Conservation (phyloP, 2,888 invertebrate species). For the Caradrina kadenii region DNA sequence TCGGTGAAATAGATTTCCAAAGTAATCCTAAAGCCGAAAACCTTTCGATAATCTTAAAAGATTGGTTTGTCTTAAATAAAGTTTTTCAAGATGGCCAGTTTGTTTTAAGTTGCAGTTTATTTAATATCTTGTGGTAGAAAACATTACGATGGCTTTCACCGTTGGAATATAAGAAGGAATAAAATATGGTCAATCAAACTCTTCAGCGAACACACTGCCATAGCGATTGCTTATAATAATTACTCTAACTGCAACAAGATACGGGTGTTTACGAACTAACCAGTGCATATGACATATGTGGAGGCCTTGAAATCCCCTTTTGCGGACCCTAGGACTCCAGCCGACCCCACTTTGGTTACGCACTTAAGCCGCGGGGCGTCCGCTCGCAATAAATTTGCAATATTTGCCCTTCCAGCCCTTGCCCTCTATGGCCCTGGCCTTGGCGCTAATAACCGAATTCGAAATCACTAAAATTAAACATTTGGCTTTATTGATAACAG, state of each 20-base stretch:
- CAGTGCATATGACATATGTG: slow-evolving; percentile 32
- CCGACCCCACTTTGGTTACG: slow-evolving; percentile 50
- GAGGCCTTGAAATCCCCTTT: slow-evolving; percentile 5
- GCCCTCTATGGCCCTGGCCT: slow-evolving; percentile 20
- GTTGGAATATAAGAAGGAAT: too few species aligned
- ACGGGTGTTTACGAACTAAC: background rate
- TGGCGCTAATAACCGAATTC: slow-evolving; percentile 21
- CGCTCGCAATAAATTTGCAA: slow-evolving; percentile 56
- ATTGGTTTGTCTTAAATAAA: too few species aligned
- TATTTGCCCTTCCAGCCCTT: slow-evolving; percentile 23
- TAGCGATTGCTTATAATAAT: background rate
- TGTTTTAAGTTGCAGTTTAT: too few species aligned
- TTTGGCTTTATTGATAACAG: background rate
- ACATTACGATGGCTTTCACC: background rate
- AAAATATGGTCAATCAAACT: background rate
- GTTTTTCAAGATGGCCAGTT: too few species aligned
- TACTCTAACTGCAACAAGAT: background rate
- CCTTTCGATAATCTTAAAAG: background rate
- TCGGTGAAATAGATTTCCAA: too few species aligned
- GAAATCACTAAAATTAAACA: slow-evolving; percentile 26
- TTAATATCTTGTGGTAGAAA: background rate
- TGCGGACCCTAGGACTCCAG: background rate
- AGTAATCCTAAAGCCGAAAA: background rate
- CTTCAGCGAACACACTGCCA: too few species aligned
- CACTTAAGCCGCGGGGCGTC: slow-evolving; percentile 44